A percentile compares a stretch with the other conserved stretches of the same genome.
Evolutionary conservation across 2,113 vertebrate species (phyloP).

Genomic region (Lichenostomus cassidix): DNA sequence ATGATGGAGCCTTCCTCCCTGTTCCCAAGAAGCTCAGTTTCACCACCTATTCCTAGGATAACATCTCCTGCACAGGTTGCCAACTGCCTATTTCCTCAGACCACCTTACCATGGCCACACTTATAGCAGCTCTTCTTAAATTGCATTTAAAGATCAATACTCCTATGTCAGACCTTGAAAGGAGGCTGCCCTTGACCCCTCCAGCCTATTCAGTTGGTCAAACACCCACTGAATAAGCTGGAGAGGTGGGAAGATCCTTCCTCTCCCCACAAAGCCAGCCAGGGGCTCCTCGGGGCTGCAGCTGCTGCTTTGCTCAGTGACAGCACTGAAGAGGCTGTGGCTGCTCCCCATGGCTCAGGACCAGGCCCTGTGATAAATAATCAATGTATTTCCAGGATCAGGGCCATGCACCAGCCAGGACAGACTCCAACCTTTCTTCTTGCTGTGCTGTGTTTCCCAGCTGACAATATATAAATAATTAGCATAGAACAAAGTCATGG

Average conservation of each 20-base stretch:
- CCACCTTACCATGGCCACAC: background rate
- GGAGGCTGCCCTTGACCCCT: background rate
- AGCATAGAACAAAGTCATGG: accelerated
- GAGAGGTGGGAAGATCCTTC: background rate
- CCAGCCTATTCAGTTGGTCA: background rate
- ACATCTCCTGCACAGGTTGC: background rate
- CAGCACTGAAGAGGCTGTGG: background rate
- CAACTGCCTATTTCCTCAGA: background rate
- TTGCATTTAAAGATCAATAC: background rate
- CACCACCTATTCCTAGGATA: background rate
- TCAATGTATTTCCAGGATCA: background rate
- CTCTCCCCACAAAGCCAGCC: background rate
- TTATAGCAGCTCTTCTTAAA: background rate
- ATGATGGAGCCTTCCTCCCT: background rate
- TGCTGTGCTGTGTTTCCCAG: background rate
- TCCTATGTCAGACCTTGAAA: background rate
- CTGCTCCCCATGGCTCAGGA: accelerated
- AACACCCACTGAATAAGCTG: background rate
- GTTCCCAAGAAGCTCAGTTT: background rate
- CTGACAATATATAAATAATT: background rate
- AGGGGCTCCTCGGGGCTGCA: background rate
- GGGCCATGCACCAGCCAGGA: background rate
- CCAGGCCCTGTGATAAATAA: background rate
- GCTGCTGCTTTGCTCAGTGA: background rate
- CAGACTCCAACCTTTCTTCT: background rate